Evolutionary conservation across 2,797 vertebrate species (phyloP).

Genomic region (Channallabes apus): DNA sequence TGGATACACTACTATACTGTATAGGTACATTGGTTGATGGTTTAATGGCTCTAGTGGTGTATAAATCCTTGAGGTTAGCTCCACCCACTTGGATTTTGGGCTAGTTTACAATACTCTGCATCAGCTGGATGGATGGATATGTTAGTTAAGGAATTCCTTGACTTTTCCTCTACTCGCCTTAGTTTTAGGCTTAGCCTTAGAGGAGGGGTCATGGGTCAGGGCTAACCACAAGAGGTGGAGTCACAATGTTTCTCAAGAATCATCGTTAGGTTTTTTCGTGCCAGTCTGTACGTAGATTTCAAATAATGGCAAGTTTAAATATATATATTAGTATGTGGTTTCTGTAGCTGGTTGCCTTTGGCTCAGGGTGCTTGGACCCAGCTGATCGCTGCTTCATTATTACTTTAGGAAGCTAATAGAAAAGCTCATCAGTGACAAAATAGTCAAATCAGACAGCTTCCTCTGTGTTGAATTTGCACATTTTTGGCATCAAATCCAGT

Average conservation of each 20-base stretch:
- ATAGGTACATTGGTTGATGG: too few relatives aligned
- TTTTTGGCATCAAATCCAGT: not conserved
- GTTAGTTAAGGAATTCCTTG: too few relatives aligned
- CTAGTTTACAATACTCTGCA: not conserved
- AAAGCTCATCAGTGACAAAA: slow-evolving; percentile 9
- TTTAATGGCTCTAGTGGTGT: too few relatives aligned
- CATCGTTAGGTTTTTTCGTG: not conserved
- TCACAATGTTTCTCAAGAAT: not conserved
- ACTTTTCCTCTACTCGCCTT: too few relatives aligned
- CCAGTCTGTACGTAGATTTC: not conserved
- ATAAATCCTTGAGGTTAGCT: not conserved
- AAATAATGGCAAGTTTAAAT: not conserved
- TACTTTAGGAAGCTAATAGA: not conserved
- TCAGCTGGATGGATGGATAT: too few relatives aligned
- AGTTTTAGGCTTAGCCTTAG: too few relatives aligned
- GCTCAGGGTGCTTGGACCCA: not conserved
- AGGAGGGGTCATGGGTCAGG: not conserved
- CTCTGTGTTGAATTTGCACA: not conserved
- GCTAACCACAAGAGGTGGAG: not conserved
- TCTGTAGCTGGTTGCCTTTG: not conserved
- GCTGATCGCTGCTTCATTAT: not conserved
- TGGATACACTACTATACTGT: too few relatives aligned
- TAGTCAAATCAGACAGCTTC: not conserved
- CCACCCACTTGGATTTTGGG: not conserved
- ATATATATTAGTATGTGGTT: not conserved